Evolutionary conservation across 2,113 vertebrate species (phyloP), one percentile per base, ranked within the genome.

Genomic region (Phaethornis superciliosus): DNA sequence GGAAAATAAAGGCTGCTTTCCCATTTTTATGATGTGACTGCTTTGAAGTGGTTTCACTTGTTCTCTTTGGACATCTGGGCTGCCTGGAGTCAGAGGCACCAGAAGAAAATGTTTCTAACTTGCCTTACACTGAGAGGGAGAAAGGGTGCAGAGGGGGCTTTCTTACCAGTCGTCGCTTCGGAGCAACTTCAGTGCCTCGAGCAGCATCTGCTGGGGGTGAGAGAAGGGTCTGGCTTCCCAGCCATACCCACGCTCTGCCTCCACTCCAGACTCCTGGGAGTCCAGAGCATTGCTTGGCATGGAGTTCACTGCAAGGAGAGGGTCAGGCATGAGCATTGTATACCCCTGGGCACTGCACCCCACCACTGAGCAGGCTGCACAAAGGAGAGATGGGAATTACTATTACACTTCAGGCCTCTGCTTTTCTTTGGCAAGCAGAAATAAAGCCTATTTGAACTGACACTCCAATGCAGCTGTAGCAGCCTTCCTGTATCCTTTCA

Each of bases 161-260:
- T 52, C 98, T 98, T 94, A 98, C 98, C 98, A 98, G 85, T 98
- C 93, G 1, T 75, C 81, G 7, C 95, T 96, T 62, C 68, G 71
- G 14, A 98, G 93, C 68, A 91, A 89, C 22, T 77, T 63, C 3
- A 98, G 93, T 4, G 92, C 95, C 1, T 94, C 79, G 3, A 86
- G 64, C 92, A 98, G 27, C 7, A 16, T 96, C 37, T 97, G 90
- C 68, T 98, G 94, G 3, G 97, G 95, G 6, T 96, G 55, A 5
- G 83, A 92, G 85, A 98, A 95, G 9, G 97, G 96, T 42, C n/a
- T 93, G 63, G 51, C 30, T 40, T 96, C 92, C 52, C 19, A 69
- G 33, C 15, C 4, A 2, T 84, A 72, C 35, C 16, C 23, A 18
- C 59, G 32, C 11, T 94, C 92, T 24, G 91, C 32, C 35, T 97